A percentile compares a stretch with the other conserved stretches of the same genome.
These are phyloP conservation scores for Mustela lutreola DNA, from an alignment of 2,113 vertebrate genomes.

Conservation along the genomic window DNA sequence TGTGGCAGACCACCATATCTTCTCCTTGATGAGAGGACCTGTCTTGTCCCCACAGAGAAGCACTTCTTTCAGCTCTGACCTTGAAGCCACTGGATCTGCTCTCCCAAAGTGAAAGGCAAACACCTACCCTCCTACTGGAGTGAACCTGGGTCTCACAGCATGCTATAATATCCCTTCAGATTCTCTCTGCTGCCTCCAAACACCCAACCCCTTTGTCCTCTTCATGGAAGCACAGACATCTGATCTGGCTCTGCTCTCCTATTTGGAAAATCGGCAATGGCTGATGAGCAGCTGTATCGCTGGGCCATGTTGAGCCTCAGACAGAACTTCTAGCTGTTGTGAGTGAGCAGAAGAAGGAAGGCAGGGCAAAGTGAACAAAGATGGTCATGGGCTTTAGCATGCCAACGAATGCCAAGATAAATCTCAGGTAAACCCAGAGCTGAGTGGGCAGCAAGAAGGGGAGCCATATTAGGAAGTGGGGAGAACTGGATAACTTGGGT, in stretches of 20 bases:
- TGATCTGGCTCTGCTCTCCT: neutral
- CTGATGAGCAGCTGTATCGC: neutral
- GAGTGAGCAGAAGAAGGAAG: neutral
- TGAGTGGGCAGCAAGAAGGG: neutral
- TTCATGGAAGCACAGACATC: neutral
- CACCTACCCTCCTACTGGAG: neutral
- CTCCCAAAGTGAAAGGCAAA: neutral
- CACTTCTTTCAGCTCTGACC: neutral
- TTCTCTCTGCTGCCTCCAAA: neutral
- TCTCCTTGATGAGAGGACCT: neutral
- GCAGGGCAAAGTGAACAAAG: neutral
- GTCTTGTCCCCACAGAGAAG: neutral
- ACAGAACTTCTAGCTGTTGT: neutral
- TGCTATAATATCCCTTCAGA: neutral
- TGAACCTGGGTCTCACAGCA: neutral
- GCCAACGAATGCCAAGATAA: neutral
- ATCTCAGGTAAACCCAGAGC: neutral
- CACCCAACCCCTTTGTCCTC: neutral
- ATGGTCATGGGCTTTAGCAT: neutral
- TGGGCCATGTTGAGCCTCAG: neutral
- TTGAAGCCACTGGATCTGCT: neutral
- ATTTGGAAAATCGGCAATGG: neutral
- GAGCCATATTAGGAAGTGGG: neutral
- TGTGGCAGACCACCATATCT: neutral
- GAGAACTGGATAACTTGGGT: neutral